Conservation (phyloP, 1,140 invertebrate genomes). For the Nasonia vitripennis region DNA sequence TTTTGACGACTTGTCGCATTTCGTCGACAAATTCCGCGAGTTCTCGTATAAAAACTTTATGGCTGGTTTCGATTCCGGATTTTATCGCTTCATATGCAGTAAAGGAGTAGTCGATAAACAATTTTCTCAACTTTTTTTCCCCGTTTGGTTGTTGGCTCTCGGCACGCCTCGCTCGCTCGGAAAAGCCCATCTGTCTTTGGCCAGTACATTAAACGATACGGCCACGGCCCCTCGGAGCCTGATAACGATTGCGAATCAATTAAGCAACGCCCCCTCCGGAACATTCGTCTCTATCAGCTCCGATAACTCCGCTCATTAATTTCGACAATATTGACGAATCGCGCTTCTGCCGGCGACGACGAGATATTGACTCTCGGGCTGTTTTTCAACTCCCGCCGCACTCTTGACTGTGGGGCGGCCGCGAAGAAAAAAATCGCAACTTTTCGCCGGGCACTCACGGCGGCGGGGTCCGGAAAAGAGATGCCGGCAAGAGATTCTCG, state of each 20-base stretch:
- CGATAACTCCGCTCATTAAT: conserved; percentile 3
- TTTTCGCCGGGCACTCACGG: background rate
- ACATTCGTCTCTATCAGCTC: background rate
- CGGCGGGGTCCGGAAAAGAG: background rate
- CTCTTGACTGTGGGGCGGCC: background rate
- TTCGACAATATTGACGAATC: conserved; percentile 28
- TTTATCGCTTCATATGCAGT: conserved; percentile 20
- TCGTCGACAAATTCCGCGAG: background rate
- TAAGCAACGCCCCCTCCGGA: conserved; percentile 21
- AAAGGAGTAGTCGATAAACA: conserved; percentile 3
- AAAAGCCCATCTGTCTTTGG: background rate
- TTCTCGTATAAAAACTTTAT: conserved; percentile 13
- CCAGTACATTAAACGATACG: background rate
- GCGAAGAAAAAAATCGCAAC: conserved; percentile 7
- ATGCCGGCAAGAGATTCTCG: conserved; percentile 1
- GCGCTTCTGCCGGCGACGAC: background rate
- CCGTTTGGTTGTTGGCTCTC: too few species aligned
- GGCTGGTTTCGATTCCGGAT: background rate
- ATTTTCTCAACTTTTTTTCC: background rate
- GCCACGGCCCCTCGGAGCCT: background rate
- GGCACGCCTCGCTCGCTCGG: too few species aligned
- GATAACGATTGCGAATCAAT: conserved; percentile 30
- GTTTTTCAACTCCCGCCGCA: background rate
- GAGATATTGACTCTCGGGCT: conserved; percentile 3
- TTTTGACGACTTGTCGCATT: background rate